Conservation (phyloP, 2,888 invertebrate genomes). For the Alentia gelatinosa region DNA sequence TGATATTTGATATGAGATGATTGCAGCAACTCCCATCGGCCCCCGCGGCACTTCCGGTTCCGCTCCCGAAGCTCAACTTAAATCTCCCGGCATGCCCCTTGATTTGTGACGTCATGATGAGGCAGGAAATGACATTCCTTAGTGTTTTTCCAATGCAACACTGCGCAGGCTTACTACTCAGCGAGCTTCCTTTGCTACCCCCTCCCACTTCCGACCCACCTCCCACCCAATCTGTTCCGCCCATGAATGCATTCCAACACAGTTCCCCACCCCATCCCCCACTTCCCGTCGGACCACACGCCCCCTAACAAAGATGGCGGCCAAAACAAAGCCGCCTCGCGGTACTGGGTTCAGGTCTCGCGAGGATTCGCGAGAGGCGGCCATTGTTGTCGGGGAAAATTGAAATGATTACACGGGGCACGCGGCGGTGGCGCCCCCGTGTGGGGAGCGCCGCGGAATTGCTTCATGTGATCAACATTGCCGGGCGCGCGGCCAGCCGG, state of each 20-base stretch:
- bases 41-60: background rate
- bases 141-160: background rate
- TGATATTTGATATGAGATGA: constrained; percentile 43
- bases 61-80: background rate
- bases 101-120: background rate
- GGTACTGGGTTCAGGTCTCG: background rate
- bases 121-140: background rate
- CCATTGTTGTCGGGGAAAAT: background rate
- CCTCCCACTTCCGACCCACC: background rate
- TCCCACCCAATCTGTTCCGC: background rate
- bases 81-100: background rate
- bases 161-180: background rate
- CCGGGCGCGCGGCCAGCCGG: background rate
- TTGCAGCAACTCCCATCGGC: background rate
- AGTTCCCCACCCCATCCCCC: background rate
- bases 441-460: background rate
- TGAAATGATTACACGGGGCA: constrained; percentile 51
- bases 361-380: background rate
- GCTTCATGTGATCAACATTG: constrained; percentile 33
- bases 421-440: background rate
- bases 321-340: constrained; percentile 11
- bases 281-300: background rate
- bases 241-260: background rate
- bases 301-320: background rate
- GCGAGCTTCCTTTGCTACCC: background rate